Conservation (phyloP, 2,797 vertebrate species). For the Sebastes umbrosus region DNA sequence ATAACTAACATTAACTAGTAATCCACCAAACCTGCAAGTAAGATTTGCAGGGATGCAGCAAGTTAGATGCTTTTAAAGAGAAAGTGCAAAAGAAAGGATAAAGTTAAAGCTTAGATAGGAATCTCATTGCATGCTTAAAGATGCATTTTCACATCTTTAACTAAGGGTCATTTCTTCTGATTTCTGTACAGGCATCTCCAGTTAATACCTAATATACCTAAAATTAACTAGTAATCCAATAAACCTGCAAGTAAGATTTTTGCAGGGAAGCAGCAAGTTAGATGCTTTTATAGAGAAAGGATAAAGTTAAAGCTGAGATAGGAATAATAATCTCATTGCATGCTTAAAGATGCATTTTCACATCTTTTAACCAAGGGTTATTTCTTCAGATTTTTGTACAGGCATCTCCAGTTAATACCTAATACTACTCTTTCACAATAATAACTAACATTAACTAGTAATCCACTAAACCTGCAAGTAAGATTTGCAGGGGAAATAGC, state of each 20-base stretch:
- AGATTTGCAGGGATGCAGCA: background rate
- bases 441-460: background rate
- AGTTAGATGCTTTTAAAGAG: slow-evolving; percentile 16
- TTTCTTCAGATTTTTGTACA: background rate
- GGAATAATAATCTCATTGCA: background rate
- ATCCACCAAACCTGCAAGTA: background rate
- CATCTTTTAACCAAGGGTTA: background rate
- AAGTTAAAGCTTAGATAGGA: slow-evolving; percentile 36
- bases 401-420: slow-evolving; percentile 5
- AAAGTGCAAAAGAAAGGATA: slow-evolving; percentile 19
- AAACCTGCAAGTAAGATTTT: background rate
- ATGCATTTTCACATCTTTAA: background rate
- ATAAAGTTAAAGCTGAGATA: slow-evolving; percentile 41
- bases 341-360: background rate
- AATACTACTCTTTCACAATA: background rate
- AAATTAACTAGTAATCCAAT: background rate
- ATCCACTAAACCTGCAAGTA: background rate
- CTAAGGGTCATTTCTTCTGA: background rate
- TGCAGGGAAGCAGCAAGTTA: slow-evolving; percentile 1
- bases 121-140: background rate
- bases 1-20: background rate
- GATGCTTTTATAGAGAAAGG: slow-evolving; percentile 23
- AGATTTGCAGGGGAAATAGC: background rate
- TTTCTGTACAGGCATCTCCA: slow-evolving; percentile 7
- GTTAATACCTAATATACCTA: background rate